Percentiles rank a stretch among this genome's conserved stretches.
Conservation (phyloP, 2,888 invertebrate species). For the Phalangium opilio region DNA sequence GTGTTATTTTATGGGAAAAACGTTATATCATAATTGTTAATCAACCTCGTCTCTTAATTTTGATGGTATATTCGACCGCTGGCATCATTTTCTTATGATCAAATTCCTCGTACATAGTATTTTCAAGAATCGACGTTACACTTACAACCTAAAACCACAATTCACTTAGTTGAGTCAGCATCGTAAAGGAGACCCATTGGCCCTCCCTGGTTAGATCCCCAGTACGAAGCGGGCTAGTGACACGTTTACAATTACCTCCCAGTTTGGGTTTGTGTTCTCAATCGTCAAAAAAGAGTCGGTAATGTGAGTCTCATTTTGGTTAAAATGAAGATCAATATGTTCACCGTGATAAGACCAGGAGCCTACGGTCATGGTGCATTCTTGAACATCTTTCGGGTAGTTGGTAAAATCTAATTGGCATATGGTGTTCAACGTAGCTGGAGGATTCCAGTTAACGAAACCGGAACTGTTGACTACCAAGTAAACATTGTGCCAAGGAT, state of each 20-base stretch:
- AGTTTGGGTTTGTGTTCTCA: not conserved
- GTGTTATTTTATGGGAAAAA: too few species aligned
- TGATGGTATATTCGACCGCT: too few species aligned
- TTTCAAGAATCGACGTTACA: too few species aligned
- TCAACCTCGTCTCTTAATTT: too few species aligned
- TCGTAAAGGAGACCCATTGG: too few species aligned
- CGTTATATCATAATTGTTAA: too few species aligned
- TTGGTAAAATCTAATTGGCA: not conserved
- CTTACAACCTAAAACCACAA: too few species aligned
- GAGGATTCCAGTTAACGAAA: not conserved
- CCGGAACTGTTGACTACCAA: not conserved
- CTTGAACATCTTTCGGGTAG: constrained; percentile 46
- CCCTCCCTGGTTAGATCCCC: too few species aligned
- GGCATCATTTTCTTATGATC: too few species aligned
- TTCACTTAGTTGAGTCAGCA: too few species aligned
- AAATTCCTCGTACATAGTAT: too few species aligned
- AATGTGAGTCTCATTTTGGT: not conserved
- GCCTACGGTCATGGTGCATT: constrained; percentile 46
- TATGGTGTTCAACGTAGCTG: not conserved
- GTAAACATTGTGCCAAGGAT: not conserved
- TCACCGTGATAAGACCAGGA: constrained; percentile 51
- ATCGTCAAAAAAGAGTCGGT: not conserved
- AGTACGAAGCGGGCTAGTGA: too few species aligned
- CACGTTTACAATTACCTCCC: not conserved
- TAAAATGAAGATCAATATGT: constrained; percentile 37